Evolutionary conservation across 2,113 vertebrate genomes (phyloP), one percentile per base, ranked within the genome.

Genomic region (Gavialis gangeticus): DNA sequence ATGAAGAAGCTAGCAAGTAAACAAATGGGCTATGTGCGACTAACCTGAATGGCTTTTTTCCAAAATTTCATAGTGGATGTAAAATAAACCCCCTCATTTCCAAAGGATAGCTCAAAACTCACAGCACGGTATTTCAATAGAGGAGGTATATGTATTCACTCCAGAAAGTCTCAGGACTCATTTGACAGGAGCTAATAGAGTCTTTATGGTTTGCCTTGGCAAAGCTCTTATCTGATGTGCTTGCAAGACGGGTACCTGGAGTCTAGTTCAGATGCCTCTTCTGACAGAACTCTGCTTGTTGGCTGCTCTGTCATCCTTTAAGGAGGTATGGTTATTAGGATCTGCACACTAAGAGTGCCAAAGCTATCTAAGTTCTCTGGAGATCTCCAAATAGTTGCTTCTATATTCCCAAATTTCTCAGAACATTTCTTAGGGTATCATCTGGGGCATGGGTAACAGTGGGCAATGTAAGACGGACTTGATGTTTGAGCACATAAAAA

Each of bases 371-470:
- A 12, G 21, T 12, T 34, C 30, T 34, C 22, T 27, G 30, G 59
- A 27, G 30, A 37, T 73, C 30, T 34, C 30, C 6, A 27, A 83
- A 58, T 27, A 58, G 76, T 66, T 25, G 24, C 24, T 25, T 79
- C 57, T 19, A 18, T 4, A n/a, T 46, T 92, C 91, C 71, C 54
- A 14, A 14, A 28, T 57, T 56, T 89, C 73, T 78, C 16, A 6
- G 64, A 64, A 94, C 79, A 69, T 93, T 93, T 94, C 46, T 93
- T 85, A 90, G 76, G 92, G 84, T 46, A 27, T 1, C 17, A 78
- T 79, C 93, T 69, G 79, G 80, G 93, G 87, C 4, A 6, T 5
- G 5, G 63, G 28, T 15, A 80, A 75, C 0, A 0, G 78, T 46
- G 73, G 1, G 12, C 0, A 0, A 79, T 87, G 82, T 75, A 82